Evolutionary conservation across 2,888 invertebrate species (phyloP).

Genomic region (Nesidiocoris tenuis): DNA sequence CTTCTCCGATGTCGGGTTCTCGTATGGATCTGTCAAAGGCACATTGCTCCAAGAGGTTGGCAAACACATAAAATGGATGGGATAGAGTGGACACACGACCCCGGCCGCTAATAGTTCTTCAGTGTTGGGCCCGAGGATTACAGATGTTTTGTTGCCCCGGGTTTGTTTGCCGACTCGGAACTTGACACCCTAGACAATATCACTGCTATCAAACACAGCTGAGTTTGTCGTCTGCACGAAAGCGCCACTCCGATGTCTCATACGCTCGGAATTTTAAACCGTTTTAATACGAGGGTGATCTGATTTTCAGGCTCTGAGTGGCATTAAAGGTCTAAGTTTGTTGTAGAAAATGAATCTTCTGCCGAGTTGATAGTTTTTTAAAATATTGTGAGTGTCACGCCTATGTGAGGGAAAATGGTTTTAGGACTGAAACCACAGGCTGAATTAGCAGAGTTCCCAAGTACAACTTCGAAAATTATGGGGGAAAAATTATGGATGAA

Average conservation of each 20-base stretch:
- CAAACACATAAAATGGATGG: constrained; percentile 20
- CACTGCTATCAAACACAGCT: constrained; percentile 28
- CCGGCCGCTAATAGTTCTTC: constrained; percentile 27
- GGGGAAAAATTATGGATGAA: too few relatives aligned
- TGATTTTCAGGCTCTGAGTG: too few relatives aligned
- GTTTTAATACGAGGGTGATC: too few relatives aligned
- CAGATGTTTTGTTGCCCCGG: constrained; percentile 25
- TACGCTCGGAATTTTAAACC: too few relatives aligned
- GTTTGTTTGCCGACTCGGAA: constrained; percentile 26
- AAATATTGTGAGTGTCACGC: too few relatives aligned
- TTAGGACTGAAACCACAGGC: too few relatives aligned
- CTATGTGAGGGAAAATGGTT: too few relatives aligned
- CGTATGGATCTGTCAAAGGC: background rate
- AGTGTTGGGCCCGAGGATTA: constrained; percentile 21
- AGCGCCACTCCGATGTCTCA: background rate
- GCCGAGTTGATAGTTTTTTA: too few relatives aligned
- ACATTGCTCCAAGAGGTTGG: background rate
- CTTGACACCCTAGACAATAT: constrained; percentile 8
- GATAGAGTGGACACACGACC: constrained; percentile 20
- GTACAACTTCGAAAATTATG: too few relatives aligned
- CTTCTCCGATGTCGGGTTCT: background rate
- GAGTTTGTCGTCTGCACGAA: constrained; percentile 5
- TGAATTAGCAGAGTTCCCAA: too few relatives aligned
- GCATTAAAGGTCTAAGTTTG: too few relatives aligned
- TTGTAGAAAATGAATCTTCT: too few relatives aligned